Evolutionary conservation across 2,888 invertebrate genomes (phyloP), one percentile per base, ranked within the genome.

Genomic region (Muscina levida): DNA sequence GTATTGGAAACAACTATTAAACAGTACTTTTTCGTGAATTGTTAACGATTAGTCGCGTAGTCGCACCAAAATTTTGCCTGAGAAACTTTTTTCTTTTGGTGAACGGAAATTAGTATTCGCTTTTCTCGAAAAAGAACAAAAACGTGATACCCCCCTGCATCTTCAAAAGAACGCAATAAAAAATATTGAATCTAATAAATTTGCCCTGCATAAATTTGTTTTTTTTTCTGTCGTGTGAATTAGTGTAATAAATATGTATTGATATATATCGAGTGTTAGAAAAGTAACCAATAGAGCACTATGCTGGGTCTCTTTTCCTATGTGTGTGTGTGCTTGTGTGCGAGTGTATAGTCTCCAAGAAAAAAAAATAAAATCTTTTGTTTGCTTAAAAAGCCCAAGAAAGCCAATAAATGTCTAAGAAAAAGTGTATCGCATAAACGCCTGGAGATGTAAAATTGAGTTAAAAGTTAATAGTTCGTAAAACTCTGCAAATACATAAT

Each of bases 261-360:
- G 53, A 53, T 53, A 53, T 53, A 24, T 53, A 53, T 53, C 53
- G 53, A 53, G 24, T 53, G 39, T 31, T 31, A 62, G 62, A 68
- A 81, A 72, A 77, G 74, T 77, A 81, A 81, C 80, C 77, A 81
- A 68, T 68, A 79, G 62, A 76, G 8, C 31, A 31, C 31, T 31
- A 75, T 75, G 79, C 72, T 75, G 72, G 79, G 75, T 62, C 56
- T 79, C 51, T 24, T 66, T 53, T 67, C n/a, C 75, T 22, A 22
- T 51, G 51, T 22, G 51, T 19, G 51, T 51, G 51, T 31, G 31
- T 31, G 31, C 11, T 10, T 11, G 22, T 42, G 42, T 42, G 42
- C 77, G 74, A 72, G 72, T 71, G 77, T 77, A 77, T 74, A 74
- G 67, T 65, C 71, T 8, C 31, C 31, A 31, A 31, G 31, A 31